These are phyloP conservation scores for Aporrectodea caliginosa DNA, from an alignment of 1,140 invertebrate species.

Conservation along the genomic window DNA sequence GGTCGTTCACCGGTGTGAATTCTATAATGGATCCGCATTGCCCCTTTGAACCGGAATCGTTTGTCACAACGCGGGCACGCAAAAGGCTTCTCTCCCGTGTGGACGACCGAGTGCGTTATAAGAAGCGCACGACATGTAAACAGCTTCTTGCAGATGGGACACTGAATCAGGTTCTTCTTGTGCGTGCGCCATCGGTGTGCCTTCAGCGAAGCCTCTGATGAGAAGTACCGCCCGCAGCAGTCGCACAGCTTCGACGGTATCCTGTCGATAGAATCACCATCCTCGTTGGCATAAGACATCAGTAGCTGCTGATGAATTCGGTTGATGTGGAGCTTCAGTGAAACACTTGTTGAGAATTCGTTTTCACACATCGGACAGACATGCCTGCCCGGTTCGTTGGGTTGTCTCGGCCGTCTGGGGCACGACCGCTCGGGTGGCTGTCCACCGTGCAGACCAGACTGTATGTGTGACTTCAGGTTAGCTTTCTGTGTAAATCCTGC, in stretches of 20 bases:
- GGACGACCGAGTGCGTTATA: conserved; percentile 94
- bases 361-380: neutral
- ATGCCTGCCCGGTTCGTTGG: neutral
- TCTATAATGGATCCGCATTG: conserved; percentile 86
- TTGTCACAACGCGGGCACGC: conserved; percentile 62
- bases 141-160: conserved; percentile 76
- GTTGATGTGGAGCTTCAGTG: neutral
- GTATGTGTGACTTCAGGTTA: neutral
- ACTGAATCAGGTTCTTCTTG: conserved; percentile 10
- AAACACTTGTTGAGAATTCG: neutral
- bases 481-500: neutral
- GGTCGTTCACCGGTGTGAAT: conserved; percentile 93
- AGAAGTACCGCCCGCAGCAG: conserved; percentile 78
- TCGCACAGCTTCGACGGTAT: conserved; percentile 55
- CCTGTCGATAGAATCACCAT: neutral
- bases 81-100: conserved; percentile 95
- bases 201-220: conserved; percentile 76
- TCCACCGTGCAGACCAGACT: neutral
- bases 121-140: conserved; percentile 98
- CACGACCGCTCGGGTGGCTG: neutral
- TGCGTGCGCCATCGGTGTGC: conserved; percentile 64
- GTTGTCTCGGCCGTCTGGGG: neutral
- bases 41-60: conserved; percentile 90
- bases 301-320: neutral
- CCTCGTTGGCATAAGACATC: neutral